Evolutionary conservation across 2,888 invertebrate species (phyloP), one percentile per base, ranked within the genome.

Genomic region (Frankliniella intonsa): DNA sequence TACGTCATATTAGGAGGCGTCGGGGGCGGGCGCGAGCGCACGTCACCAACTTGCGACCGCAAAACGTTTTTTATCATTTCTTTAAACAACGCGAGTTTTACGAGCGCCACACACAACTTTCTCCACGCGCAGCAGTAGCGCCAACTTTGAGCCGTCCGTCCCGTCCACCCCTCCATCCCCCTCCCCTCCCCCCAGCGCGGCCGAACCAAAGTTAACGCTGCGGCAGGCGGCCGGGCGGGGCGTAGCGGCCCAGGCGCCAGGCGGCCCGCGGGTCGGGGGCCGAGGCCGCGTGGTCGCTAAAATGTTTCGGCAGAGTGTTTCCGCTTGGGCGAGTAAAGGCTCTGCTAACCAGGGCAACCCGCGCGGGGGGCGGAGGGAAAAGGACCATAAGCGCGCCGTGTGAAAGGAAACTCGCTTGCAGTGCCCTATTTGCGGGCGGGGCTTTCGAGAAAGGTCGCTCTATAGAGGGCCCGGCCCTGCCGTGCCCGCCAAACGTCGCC

Each of bases 251-350:
- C 55, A 12, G 55, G 14, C 9, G 51, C 55, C 55, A 17, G 55
- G 55, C 17, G 55, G 55, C 7, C 55, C 55, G 55, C 17, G 14
- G 14, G 17, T 14, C 17, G 62, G 62, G 62, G 8, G 62, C 62
- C 62, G 14, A 17, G 62, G 62, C 62, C 62, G 62, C 14, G 62
- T n/a, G 62, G 62, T 19, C 62, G 62, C 62, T 62, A 62, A 62
- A 62, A 62, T 62, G 62, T 62, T 62, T 62, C 62, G 62, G 62
- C 62, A n/a, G 62, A 62, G 62, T 62, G 62, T 62, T 62, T 62
- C 62, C 62, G 62, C 62, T 12, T 62, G 62, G 62, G 19, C 62
- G 62, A n/a, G 62, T 62, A 62, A 62, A 62, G 62, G 62, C 62
- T 62, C 14, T 62, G n/a, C 62, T 62, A 62, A 62, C 62, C 62